Conservation (phyloP, 2,888 invertebrate genomes). For the Rotaria socialis region DNA sequence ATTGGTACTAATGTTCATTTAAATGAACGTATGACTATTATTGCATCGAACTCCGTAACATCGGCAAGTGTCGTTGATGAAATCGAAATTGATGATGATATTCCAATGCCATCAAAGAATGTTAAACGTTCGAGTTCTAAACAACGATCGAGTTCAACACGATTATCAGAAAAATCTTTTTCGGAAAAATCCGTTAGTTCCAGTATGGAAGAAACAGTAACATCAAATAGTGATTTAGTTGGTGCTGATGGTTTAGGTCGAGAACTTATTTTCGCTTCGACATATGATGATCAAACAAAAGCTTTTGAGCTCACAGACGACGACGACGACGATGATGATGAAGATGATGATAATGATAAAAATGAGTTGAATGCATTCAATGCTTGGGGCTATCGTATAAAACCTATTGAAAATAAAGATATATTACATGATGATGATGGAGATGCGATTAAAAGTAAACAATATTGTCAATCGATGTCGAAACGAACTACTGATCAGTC, state of each 20-base stretch:
- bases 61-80: not conserved
- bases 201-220: not conserved
- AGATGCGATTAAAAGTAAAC: too few species aligned
- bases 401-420: not conserved
- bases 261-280: not conserved
- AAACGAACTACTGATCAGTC: too few species aligned
- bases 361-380: not conserved
- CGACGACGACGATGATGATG: too few species aligned
- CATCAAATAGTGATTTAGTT: not conserved
- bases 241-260: not conserved
- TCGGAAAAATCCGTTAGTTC: not conserved
- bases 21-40: not conserved
- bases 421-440: not conserved
- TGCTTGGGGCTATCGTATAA: not conserved
- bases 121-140: not conserved
- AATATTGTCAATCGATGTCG: too few species aligned
- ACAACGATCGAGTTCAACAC: not conserved
- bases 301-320: not conserved
- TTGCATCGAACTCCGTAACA: not conserved
- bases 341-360: not conserved
- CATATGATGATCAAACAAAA: not conserved
- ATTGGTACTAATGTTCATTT: not conserved
- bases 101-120: not conserved
- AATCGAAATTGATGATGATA: not conserved
- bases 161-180: constrained; percentile 16